These are phyloP conservation scores for Coleophora flavipennella DNA, from an alignment of 2,888 invertebrate genomes.

Conservation along the genomic window DNA sequence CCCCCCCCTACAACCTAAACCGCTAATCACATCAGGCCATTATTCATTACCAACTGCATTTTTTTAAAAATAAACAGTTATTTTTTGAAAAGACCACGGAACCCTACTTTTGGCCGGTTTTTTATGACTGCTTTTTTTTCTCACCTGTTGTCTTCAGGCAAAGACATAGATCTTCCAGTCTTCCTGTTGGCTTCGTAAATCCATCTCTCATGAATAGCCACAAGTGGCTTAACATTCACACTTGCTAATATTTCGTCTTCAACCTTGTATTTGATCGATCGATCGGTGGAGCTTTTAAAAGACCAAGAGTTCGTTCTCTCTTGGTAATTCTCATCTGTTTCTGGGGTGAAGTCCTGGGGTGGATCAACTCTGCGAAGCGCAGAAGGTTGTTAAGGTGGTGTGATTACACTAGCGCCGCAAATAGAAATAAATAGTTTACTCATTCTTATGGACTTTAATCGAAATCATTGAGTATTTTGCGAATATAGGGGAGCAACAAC, in stretches of 20 bases:
- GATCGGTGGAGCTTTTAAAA: constrained; percentile 23
- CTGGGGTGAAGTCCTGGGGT: constrained; percentile 32
- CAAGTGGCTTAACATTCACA: constrained; percentile 58
- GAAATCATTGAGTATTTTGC: too few species aligned
- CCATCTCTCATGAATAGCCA: constrained; percentile 65
- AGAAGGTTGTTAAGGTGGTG: too few species aligned
- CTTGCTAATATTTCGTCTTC: constrained; percentile 47
- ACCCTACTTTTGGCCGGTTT: too few species aligned
- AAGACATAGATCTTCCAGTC: constrained; percentile 46
- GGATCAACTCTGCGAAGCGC: constrained; percentile 25
- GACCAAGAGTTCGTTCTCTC: constrained; percentile 36
- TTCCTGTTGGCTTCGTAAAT: constrained; percentile 61
- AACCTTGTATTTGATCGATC: constrained; percentile 21
- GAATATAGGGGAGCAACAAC: too few species aligned
- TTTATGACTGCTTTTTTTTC: not conserved
- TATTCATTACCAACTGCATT: too few species aligned
- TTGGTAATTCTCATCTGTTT: constrained; percentile 25
- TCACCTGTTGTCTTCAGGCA: constrained; percentile 56
- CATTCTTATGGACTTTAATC: too few species aligned
- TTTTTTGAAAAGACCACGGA: too few species aligned
- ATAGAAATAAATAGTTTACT: too few species aligned
- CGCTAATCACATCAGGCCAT: too few species aligned
- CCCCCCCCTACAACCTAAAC: too few species aligned
- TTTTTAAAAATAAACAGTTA: too few species aligned
- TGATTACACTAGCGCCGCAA: not conserved